Evolutionary conservation across 2,113 vertebrate species (phyloP), one percentile per base, ranked within the genome.

Genomic region (Vimba vimba): DNA sequence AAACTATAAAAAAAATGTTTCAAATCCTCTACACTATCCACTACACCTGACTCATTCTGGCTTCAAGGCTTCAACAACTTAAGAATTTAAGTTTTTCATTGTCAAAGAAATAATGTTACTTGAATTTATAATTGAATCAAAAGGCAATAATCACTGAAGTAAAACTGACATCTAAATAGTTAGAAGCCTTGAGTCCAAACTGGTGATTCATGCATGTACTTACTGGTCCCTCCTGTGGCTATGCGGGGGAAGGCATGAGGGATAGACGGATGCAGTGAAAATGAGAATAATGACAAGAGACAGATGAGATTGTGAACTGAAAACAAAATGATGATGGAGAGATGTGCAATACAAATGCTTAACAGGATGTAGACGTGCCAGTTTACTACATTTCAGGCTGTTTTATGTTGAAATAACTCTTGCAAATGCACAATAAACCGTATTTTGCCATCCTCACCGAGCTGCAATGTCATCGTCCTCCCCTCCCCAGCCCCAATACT

Each of bases 401-500:
- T 17, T 68, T 71, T 43, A 43, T 71, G 36, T 12, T 71, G 68
- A n/a, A 39, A 71, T 71, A 23, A 71, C 43, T 52, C 25, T 21
- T 78, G 75, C 74, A 30, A 57, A 59, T 21, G 75, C 27, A 33
- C 17, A 6, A 59, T 6, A 15, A 79, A n/a, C 6, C 0, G 13
- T 27, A 13, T 55, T n/a, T 25, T 17, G 9, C 60, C n/a, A 36
- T 74, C n/a, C 93, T 95, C 89, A 97, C 97, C 97, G 96, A 88
- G 96, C 94, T 71, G 97, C 97, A 0, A 99, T 98, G 92, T 99
- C 97, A 0, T 99, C 97, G 23, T 99, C 97, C 88, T 99, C 97
- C 0, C 97, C 97, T 0, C 97, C 97, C 97, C 97, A 98, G 59
- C 97, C 97, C 97, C 97, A 98, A 87, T 98, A 99, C 85, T 96